Conservation (phyloP, 1,140 invertebrate genomes). For the Pogonognathellus flavescens region DNA sequence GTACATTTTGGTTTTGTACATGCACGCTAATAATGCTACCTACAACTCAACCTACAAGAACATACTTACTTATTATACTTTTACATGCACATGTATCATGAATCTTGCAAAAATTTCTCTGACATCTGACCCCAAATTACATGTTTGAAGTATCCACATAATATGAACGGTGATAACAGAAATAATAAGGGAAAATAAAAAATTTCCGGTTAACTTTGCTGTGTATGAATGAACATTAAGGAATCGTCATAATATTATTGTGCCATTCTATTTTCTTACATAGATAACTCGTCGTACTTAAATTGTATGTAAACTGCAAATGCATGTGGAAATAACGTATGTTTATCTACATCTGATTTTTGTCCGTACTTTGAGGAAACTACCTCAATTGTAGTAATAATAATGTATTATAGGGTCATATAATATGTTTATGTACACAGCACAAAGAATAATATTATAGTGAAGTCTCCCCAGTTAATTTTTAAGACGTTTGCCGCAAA, state of each 20-base stretch:
- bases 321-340: background rate
- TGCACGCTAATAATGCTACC: background rate
- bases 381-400: too few relatives aligned
- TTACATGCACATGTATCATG: slow-evolving; percentile 7
- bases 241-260: too few relatives aligned
- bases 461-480: too few relatives aligned
- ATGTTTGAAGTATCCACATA: background rate
- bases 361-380: too few relatives aligned
- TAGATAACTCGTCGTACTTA: background rate
- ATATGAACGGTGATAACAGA: background rate
- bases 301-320: background rate
- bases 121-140: slow-evolving; percentile 32
- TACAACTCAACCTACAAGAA: slow-evolving; percentile 27
- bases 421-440: too few relatives aligned
- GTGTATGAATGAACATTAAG: too few relatives aligned
- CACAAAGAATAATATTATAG: too few relatives aligned
- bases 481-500: too few relatives aligned
- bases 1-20: slow-evolving; percentile 1
- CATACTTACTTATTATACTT: background rate
- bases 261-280: background rate
- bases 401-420: too few relatives aligned
- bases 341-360: background rate
- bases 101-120: background rate
- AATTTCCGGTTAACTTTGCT: slow-evolving; percentile 6
- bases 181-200: slow-evolving; percentile 29